A percentile compares a stretch with the other conserved stretches of the same genome.
Evolutionary conservation across 2,888 invertebrate genomes (phyloP).

Genomic region (Cyclophora albipunctata): DNA sequence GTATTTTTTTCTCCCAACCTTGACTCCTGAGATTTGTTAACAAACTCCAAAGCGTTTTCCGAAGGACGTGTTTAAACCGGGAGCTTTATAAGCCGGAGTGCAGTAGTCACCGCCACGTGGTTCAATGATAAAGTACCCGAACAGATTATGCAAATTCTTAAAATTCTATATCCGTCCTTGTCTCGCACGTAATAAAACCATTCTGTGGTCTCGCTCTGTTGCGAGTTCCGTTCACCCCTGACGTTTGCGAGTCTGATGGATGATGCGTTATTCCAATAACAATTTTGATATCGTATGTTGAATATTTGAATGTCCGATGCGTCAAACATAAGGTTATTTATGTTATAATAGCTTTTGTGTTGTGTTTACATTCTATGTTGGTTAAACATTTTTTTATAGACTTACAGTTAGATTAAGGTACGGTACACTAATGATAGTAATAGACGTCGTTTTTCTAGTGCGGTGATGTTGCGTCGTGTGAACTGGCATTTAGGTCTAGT

Average conservation of each 20-base stretch:
- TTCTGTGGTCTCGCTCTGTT: conserved; percentile 37
- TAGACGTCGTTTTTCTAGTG: too few species aligned
- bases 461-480: too few species aligned
- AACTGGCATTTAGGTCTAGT: too few species aligned
- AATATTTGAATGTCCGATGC: conserved; percentile 56
- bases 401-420: too few species aligned
- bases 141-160: conserved; percentile 74
- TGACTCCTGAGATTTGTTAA: conserved; percentile 1
- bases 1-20: conserved; percentile 9
- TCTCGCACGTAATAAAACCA: conserved; percentile 29
- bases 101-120: conserved; percentile 75
- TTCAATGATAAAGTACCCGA: conserved; percentile 73
- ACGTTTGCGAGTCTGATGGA: conserved; percentile 67
- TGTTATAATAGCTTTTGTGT: conserved; percentile 3
- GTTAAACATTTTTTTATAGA: too few species aligned
- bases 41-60: conserved; percentile 15
- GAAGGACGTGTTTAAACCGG: conserved; percentile 47
- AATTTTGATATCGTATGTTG: conserved; percentile 70
- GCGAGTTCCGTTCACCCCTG: conserved; percentile 57
- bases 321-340: conserved; percentile 14
- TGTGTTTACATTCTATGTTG: too few species aligned
- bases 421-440: too few species aligned
- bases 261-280: conserved; percentile 75
- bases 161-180: conserved; percentile 52
- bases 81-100: conserved; percentile 64